phyloP scores from a whole-genome alignment of 53 echinoderm and acorn worm species.

The Stichopus horrens region DNA sequence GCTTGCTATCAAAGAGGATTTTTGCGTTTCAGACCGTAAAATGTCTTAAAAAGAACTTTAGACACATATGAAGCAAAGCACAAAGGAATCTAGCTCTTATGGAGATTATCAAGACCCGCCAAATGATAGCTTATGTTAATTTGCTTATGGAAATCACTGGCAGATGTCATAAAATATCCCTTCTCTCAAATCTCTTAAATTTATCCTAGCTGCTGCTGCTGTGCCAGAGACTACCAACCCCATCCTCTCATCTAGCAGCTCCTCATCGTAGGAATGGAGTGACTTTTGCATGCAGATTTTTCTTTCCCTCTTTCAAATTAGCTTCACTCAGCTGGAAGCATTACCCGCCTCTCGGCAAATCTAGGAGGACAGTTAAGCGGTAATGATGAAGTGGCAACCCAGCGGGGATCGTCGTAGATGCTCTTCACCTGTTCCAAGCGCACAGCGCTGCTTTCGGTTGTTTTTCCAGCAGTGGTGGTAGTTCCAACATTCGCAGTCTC shows the following conservation, averaged over 20 bases:
- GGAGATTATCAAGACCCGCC: neutral
- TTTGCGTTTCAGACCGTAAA: neutral
- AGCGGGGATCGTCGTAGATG: neutral
- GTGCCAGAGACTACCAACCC: no score
- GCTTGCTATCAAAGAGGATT: neutral
- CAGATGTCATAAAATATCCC: neutral
- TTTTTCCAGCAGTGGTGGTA: no score
- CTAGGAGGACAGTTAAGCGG: neutral
- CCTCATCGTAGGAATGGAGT: neutral
- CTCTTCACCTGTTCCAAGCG: neutral
- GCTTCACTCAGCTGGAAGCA: neutral
- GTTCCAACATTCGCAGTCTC: no score
- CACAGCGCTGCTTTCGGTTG: no score
- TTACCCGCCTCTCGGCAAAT: neutral
- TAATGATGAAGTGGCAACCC: neutral
- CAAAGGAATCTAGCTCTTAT: neutral
- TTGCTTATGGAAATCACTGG: neutral
- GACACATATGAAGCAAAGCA: neutral
- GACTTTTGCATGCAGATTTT: neutral
- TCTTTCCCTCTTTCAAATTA: slow-evolving; percentile 8
- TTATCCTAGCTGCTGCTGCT: no score
- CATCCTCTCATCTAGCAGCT: no score
- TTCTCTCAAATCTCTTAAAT: no score
- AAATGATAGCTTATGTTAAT: neutral
- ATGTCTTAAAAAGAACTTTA: neutral